Evolutionary conservation across 2,888 invertebrate genomes (phyloP).

Genomic region (Stenolophus ochropezus): DNA sequence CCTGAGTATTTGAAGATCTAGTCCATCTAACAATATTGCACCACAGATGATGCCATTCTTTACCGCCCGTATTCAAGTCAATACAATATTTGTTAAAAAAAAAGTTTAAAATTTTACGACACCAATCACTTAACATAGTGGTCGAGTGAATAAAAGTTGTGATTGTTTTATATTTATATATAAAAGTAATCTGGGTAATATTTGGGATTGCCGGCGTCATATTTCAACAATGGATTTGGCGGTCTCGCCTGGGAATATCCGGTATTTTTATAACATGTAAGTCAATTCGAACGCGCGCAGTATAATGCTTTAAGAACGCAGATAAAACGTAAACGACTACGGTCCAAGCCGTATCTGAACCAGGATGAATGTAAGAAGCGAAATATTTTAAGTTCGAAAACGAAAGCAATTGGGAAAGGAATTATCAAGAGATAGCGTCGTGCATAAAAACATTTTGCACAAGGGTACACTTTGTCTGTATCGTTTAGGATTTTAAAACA

Average conservation of each 20-base stretch:
- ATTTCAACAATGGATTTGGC: conserved; percentile 17
- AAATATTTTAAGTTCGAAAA: conserved; percentile 50
- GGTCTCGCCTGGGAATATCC: not conserved
- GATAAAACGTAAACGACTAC: conserved; percentile 23
- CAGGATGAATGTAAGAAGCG: conserved; percentile 38
- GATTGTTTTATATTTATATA: no score
- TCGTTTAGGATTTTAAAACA: conserved; percentile 22
- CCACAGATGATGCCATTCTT: no score
- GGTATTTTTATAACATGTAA: conserved; percentile 33
- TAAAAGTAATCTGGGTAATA: no score
- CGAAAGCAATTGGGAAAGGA: conserved; percentile 43
- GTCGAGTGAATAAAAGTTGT: no score
- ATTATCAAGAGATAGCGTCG: conserved; percentile 49
- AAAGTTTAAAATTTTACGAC: no score
- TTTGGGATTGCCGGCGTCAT: no score
- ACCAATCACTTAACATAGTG: no score
- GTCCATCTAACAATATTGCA: no score
- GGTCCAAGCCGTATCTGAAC: conserved; percentile 25
- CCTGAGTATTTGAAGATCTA: no score
- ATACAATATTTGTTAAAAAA: no score
- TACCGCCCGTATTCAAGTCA: no score
- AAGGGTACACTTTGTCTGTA: conserved; percentile 48
- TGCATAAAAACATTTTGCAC: conserved; percentile 45
- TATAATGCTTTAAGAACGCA: conserved; percentile 28
- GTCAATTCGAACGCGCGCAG: conserved; percentile 21